Evolutionary conservation across 1,140 invertebrate species (phyloP), one percentile per base, ranked within the genome.

Genomic region (Drosophila ananassae): DNA sequence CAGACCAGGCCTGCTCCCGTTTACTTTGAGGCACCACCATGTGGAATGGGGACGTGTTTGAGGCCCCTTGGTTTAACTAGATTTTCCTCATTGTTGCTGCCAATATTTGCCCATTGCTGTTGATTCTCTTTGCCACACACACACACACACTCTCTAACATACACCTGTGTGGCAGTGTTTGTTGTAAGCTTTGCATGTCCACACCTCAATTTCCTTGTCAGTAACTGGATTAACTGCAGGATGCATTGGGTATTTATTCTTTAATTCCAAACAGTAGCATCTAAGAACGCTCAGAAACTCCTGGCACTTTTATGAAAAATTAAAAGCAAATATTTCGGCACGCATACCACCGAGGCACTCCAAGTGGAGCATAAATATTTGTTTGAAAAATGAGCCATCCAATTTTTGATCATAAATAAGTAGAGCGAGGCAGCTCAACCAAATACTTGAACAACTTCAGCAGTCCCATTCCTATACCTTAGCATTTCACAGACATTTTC

Each of bases 101-200:
- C 80, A 52, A 62, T 84, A 79, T 84, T 84, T 84, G 76, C 68
- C 78, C 83, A 77, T 66, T 79, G 67, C 75, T 73, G 80, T 84
- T 79, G 67, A 84, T 69, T 84, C 76, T 59, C 62, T 37, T 67
- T 66, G 63, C 63, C 58, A 44, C 41, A 37, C 60, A 25, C 4
- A 25, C 25, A 57, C 56, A 54, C 55, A 58, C 56, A 53, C 59
- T 17, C 17, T 17, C 17, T 17, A 17, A 17, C 17, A 17, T 17
- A 57, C 55, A 53, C 59, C 73, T 59, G 62, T 68, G 32, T 62
- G 57, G 30, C 32, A 6, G n/a, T 5, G 41, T 44, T 44, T 10
- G 21, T 25, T 22, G 63, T 34, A 30, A 64, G 63, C 63, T 64
- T 64, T 64, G 60, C 60, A 64, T 46, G 64, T 67, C 47, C 60